A percentile compares a stretch with the other conserved stretches of the same genome.
Evolutionary conservation across 2,797 vertebrate genomes (phyloP).

Genomic region (Macroramphosus scolopax): DNA sequence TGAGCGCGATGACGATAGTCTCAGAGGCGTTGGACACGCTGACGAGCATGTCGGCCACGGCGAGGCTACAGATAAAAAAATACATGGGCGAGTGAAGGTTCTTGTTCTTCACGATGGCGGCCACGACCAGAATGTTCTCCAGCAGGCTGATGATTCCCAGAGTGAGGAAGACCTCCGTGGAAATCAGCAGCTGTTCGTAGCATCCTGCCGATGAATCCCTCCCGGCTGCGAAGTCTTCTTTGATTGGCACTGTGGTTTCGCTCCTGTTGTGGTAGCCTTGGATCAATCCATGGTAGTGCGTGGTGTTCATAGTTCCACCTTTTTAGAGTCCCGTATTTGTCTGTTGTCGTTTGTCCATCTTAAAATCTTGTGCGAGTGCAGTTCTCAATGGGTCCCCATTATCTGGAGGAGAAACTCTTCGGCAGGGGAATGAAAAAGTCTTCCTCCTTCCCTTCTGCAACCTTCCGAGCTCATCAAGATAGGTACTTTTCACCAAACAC

Average conservation of each 20-base stretch:
- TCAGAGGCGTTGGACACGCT: conserved; percentile 93
- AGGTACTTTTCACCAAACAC: too few relatives aligned
- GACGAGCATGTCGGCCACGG: conserved; percentile 93
- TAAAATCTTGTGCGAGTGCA: too few relatives aligned
- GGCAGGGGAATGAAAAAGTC: too few relatives aligned
- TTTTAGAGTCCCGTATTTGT: too few relatives aligned
- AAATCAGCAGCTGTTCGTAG: conserved; percentile 89
- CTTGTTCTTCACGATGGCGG: conserved; percentile 90
- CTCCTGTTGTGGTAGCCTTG: conserved; percentile 78
- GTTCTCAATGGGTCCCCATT: too few relatives aligned
- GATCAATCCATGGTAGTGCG: conserved; percentile 63
- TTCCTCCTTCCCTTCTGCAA: too few relatives aligned
- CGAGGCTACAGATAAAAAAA: conserved; percentile 95
- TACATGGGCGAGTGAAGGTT: conserved; percentile 97
- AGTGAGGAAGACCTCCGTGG: conserved; percentile 90
- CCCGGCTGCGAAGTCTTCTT: conserved; percentile 53
- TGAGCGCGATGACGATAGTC: conserved; percentile 89
- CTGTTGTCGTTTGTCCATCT: too few relatives aligned
- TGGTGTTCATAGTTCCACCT: conserved; percentile 79
- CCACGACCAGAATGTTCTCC: conserved; percentile 91
- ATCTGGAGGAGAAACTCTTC: too few relatives aligned
- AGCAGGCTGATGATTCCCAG: conserved; percentile 89
- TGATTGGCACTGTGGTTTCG: conserved; percentile 53
- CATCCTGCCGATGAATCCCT: conserved; percentile 75
- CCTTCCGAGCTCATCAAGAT: too few relatives aligned